Evolutionary conservation across 1,140 invertebrate species (phyloP).

Genomic region (Habropoda laboriosa): DNA sequence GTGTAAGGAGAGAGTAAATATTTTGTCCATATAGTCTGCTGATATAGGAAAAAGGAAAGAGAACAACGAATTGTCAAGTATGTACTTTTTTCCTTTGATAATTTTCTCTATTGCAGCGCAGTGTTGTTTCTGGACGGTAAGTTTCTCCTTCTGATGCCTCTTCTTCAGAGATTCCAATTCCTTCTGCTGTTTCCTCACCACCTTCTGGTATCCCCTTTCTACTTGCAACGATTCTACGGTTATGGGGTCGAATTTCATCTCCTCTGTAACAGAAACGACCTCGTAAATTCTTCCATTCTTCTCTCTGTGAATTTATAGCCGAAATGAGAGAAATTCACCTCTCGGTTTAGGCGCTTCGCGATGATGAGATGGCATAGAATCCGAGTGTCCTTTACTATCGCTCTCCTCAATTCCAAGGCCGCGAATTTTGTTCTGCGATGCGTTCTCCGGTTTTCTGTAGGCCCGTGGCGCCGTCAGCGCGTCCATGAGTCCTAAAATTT

Average conservation of each 20-base stretch:
- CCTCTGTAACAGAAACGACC: conserved; percentile 77
- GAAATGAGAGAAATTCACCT: conserved; percentile 70
- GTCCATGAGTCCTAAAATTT: conserved; percentile 94
- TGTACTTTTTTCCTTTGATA: conserved; percentile 95
- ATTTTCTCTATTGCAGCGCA: conserved; percentile 97
- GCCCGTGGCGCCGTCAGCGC: conserved; percentile 97
- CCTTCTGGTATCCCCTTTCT: conserved; percentile 97
- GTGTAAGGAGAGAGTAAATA: conserved; percentile 70
- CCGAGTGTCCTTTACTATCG: conserved; percentile 72
- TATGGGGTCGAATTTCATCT: conserved; percentile 94
- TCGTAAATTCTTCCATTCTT: conserved; percentile 13
- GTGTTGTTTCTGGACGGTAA: conserved; percentile 95
- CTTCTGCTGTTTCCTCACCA: conserved; percentile 97
- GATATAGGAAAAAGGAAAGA: background rate
- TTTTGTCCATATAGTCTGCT: too few relatives aligned
- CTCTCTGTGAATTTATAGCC: too few relatives aligned
- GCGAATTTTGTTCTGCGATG: conserved; percentile 76
- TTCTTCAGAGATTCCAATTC: conserved; percentile 96
- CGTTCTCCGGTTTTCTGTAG: conserved; percentile 83
- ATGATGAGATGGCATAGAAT: conserved; percentile 73
- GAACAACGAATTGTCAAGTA: conserved; percentile 24
- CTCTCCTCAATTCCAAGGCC: conserved; percentile 79
- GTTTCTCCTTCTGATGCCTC: conserved; percentile 96
- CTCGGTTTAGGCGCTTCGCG: conserved; percentile 76
- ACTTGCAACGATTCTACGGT: conserved; percentile 93